A percentile compares a stretch with the other conserved stretches of the same genome.
phyloP scores from a whole-genome alignment of 2,888 invertebrate genomes.

The Drosophila leonis region DNA sequence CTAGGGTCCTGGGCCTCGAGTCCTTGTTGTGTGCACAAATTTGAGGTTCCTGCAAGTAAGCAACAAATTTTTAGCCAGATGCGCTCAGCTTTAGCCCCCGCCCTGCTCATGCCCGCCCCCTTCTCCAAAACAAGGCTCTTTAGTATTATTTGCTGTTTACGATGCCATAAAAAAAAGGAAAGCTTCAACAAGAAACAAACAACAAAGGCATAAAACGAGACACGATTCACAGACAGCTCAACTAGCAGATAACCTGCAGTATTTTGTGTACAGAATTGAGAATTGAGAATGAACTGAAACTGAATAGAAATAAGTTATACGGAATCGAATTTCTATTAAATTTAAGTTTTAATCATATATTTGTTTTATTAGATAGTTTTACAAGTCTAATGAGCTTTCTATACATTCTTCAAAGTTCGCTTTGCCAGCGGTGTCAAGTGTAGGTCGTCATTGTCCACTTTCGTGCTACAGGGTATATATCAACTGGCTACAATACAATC shows the following conservation, averaged over 20 bases:
- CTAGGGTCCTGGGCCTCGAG: neutral
- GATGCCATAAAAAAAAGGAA: slow-evolving; percentile 61
- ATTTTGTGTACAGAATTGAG: neutral
- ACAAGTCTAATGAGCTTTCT: neutral
- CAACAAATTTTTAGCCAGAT: slow-evolving; percentile 59
- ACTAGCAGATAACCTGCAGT: slow-evolving; percentile 22
- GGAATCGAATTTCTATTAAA: neutral
- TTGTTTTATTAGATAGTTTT: no score
- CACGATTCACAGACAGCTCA: neutral
- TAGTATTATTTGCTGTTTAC: slow-evolving; percentile 77
- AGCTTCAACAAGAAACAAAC: slow-evolving; percentile 45
- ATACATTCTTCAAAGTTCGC: neutral
- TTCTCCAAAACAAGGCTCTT: slow-evolving; percentile 49
- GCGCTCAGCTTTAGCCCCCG: slow-evolving; percentile 31
- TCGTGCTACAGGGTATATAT: neutral
- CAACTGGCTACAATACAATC: neutral
- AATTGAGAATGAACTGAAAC: no score
- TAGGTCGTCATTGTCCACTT: neutral
- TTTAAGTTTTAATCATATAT: no score
- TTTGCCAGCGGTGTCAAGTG: neutral
- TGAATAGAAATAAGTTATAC: neutral
- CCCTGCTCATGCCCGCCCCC: slow-evolving; percentile 1
- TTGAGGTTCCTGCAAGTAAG: slow-evolving; percentile 29
- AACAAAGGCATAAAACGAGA: slow-evolving; percentile 37
- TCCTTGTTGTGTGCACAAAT: slow-evolving; percentile 29